phyloP scores from a whole-genome alignment of 37 sponge, comb jelly and placozoan species.

The Corticium candelabrum region DNA sequence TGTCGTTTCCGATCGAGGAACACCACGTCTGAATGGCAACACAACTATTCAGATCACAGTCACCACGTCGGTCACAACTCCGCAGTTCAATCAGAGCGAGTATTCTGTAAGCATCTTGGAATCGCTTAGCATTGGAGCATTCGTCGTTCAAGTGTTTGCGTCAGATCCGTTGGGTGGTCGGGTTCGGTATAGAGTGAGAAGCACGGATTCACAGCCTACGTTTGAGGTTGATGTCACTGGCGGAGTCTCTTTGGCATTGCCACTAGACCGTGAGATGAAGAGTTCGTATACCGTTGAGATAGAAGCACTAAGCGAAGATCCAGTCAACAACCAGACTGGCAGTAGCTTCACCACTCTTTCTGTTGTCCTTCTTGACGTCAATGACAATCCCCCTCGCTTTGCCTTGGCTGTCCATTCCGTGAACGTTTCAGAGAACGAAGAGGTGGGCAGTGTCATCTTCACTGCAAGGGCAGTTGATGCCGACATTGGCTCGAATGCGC shows the following conservation, averaged over 20 bases:
- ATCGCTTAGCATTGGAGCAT: neutral
- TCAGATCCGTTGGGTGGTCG: too few species aligned
- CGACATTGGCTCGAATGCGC: constrained; percentile 15
- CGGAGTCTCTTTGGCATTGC: neutral
- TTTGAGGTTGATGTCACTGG: neutral
- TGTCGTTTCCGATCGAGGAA: constrained; percentile 15
- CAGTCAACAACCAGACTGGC: neutral
- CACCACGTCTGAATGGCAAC: constrained; percentile 3
- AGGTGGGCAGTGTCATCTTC: neutral
- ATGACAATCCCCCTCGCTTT: constrained; percentile 30
- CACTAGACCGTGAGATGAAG: neutral
- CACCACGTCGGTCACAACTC: neutral
- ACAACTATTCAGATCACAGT: neutral
- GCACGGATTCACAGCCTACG: neutral
- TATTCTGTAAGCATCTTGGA: neutral
- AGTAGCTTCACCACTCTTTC: neutral
- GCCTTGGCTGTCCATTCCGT: neutral
- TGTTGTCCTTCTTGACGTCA: constrained; percentile 12
- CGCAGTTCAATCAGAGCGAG: neutral
- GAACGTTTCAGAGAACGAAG: constrained; percentile 10
- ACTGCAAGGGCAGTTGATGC: constrained; percentile 15
- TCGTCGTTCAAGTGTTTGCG: neutral
- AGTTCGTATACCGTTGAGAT: neutral
- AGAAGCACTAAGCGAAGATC: neutral
- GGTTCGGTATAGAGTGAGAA: neutral